phyloP scores from a whole-genome alignment of 2,113 vertebrate genomes.

The Peromyscus polionotus region DNA sequence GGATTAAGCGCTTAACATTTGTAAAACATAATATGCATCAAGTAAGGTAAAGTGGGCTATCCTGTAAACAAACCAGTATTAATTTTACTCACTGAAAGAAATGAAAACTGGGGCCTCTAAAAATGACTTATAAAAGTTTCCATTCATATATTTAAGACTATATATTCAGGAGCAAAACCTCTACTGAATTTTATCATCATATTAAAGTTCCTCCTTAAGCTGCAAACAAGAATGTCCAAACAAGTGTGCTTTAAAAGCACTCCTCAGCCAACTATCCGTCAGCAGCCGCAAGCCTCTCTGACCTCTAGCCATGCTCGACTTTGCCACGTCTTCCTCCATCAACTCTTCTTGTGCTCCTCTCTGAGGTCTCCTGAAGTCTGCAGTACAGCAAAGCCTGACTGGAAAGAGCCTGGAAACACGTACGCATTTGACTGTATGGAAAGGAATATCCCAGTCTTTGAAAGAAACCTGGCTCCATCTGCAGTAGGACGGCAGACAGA shows the following conservation, averaged over 20 bases:
- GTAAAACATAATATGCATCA: neutral
- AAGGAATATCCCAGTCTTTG: neutral
- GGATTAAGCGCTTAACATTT: neutral
- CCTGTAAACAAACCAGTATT: neutral
- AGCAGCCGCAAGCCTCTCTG: neutral
- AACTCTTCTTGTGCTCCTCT: neutral
- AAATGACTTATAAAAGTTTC: neutral
- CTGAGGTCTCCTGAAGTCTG: neutral
- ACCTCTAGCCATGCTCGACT: neutral
- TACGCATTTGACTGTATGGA: neutral
- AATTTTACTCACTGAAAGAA: neutral
- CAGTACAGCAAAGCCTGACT: neutral
- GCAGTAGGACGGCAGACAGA: neutral
- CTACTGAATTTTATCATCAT: neutral
- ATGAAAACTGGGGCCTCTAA: neutral
- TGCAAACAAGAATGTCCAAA: neutral
- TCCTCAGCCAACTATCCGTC: neutral
- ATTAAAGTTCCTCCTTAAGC: neutral
- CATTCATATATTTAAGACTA: neutral
- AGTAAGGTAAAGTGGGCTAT: neutral
- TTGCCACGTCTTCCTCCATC: neutral
- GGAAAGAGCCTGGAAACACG: neutral
- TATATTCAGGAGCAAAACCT: neutral
- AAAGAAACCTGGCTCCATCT: constrained; percentile 9
- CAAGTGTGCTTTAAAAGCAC: neutral